Evolutionary conservation across 2,888 invertebrate species (phyloP).

Genomic region (Eristalis tenax): DNA sequence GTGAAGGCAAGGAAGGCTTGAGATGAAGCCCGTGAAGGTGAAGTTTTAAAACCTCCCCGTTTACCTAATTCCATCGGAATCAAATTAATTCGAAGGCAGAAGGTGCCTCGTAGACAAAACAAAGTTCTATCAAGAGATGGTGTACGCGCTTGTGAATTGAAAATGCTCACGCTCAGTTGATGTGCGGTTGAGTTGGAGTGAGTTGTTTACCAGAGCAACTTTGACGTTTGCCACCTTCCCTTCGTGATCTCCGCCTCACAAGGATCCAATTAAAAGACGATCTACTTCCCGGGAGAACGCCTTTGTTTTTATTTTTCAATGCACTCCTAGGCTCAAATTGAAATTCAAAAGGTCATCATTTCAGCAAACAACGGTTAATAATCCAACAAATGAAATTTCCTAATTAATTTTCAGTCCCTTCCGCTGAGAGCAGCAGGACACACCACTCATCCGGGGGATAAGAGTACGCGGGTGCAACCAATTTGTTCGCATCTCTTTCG

Average conservation of each 20-base stretch:
- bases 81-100: too few relatives aligned
- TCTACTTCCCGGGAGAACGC: neutral
- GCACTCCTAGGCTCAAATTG: neutral
- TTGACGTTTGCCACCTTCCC: neutral
- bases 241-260: neutral
- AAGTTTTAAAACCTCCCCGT: too few relatives aligned
- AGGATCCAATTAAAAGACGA: neutral
- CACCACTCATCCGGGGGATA: neutral
- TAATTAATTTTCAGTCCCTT: slow-evolving; percentile 38
- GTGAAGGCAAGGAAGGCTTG: too few relatives aligned
- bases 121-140: too few relatives aligned
- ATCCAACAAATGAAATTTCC: slow-evolving; percentile 19
- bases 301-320: too few relatives aligned
- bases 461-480: slow-evolving; percentile 26
- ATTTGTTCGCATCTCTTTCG: slow-evolving; percentile 33
- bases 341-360: slow-evolving; percentile 2
- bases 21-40: too few relatives aligned
- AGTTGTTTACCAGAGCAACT: too few relatives aligned
- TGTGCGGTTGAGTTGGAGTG: too few relatives aligned
- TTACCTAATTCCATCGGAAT: too few relatives aligned
- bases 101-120: too few relatives aligned
- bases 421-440: slow-evolving; percentile 12
- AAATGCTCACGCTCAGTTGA: too few relatives aligned
- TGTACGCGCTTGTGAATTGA: too few relatives aligned
- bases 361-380: neutral